Evolutionary conservation across 2,888 invertebrate genomes (phyloP), one percentile per base, ranked within the genome.

Genomic region (Rugalucina vietnamica): DNA sequence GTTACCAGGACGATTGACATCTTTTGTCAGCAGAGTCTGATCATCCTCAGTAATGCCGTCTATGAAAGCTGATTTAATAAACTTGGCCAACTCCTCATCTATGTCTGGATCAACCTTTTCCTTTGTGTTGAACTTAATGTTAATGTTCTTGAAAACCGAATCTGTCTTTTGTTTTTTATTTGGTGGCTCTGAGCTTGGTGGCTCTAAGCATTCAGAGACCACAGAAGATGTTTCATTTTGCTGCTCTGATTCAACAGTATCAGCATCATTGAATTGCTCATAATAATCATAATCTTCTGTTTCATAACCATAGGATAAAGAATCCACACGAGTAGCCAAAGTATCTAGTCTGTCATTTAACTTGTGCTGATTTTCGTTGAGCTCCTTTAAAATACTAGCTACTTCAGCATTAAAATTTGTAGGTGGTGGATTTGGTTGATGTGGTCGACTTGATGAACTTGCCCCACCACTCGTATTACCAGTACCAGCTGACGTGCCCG

Each of bases 41-140:
- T 73, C 36, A 27, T 79, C 79, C 2, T 79, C 79, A 10, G 79
- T 10, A 10, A 79, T 36, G 37, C 79, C 79, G 14, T 79, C 57
- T 34, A 57, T 54, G 39, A 79, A 79, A 4, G 73, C 21, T n/a
- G 24, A 32, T 39, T 79, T 79, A 14, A 79, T 73, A 4, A 79
- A 39, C 12, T 32, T 5, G 3, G 79, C 79, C 39, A 79, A 27
- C 27, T 77, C 50, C 2, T 37, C 39, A 69, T 69, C 14, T 2
- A 77, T 34, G 2, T 77, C 77, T 5, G 43, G 24, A 43, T 54
- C 73, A n/a, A 79, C 79, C n/a, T n/a, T 14, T 18, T 79, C 79
- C n/a, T 21, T 37, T 4, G 54, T 24, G 2, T 27, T 18, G 60
- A 79, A 79, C 57, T 72, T 79, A n/a, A 74, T 49, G 12, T 18